Conservation (phyloP, 1,140 invertebrate genomes). For the Mercenaria mercenaria region DNA sequence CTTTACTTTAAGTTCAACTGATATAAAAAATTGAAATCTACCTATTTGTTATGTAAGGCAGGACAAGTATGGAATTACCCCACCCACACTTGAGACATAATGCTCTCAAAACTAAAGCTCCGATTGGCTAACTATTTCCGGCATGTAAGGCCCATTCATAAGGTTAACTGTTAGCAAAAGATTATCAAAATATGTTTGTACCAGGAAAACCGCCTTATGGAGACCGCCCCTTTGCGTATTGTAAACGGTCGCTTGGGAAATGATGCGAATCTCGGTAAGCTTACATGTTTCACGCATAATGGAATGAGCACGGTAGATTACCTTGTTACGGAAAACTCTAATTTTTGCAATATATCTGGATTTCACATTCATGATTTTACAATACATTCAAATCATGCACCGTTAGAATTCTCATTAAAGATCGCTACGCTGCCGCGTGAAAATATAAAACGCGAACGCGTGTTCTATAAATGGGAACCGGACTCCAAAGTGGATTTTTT, state of each 20-base stretch:
- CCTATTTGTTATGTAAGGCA: no score
- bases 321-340: not conserved
- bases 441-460: not conserved
- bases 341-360: not conserved
- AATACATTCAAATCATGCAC: not conserved
- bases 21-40: no score
- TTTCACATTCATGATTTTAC: not conserved
- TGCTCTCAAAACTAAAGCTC: no score
- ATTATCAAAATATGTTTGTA: no score
- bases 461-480: not conserved
- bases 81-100: no score
- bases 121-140: no score
- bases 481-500: not conserved
- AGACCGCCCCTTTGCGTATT: no score
- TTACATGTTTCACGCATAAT: not conserved
- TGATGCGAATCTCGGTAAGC: not conserved
- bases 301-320: not conserved
- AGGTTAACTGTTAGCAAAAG: no score
- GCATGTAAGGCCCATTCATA: no score
- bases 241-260: not conserved
- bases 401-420: not conserved
- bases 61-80: no score
- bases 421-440: not conserved
- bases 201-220: no score
- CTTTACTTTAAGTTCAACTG: no score